phyloP scores from a whole-genome alignment of 2,797 vertebrate species.

The Pangasius larnaudii region DNA sequence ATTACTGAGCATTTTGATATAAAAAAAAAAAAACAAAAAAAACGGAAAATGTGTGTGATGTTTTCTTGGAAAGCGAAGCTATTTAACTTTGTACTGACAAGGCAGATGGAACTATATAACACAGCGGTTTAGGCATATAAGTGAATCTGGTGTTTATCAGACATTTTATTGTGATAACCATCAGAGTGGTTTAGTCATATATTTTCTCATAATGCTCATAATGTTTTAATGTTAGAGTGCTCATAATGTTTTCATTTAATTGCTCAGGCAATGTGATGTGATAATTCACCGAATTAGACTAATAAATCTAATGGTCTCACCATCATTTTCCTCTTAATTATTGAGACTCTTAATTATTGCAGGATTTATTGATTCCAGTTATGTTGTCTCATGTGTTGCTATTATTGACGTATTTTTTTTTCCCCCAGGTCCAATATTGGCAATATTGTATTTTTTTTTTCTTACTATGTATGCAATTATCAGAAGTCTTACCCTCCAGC shows the following conservation, averaged over 20 bases:
- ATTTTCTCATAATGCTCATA: not conserved
- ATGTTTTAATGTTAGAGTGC: not conserved
- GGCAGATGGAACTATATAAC: not conserved
- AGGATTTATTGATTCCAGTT: not conserved
- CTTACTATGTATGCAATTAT: not conserved
- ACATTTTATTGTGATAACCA: not conserved
- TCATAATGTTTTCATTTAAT: slow-evolving; percentile 11
- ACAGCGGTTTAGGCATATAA: not conserved
- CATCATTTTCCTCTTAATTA: not conserved
- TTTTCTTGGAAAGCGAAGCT: not conserved
- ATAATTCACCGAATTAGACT: not conserved
- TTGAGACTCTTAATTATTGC: not conserved
- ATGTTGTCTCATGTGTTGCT: not conserved
- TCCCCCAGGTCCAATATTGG: not conserved
- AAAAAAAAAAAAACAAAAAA: not conserved
- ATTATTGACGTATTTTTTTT: not conserved
- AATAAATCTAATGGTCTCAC: not conserved
- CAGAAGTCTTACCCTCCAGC: too few relatives aligned
- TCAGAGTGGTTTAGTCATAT: not conserved
- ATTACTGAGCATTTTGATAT: not conserved
- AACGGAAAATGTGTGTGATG: not conserved
- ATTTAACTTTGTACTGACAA: not conserved
- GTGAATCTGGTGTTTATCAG: not conserved
- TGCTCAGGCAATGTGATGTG: not conserved
- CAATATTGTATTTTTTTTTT: not conserved